Evolutionary conservation across 2,797 vertebrate genomes (phyloP).

Genomic region (Schizothorax lantsangensis): DNA sequence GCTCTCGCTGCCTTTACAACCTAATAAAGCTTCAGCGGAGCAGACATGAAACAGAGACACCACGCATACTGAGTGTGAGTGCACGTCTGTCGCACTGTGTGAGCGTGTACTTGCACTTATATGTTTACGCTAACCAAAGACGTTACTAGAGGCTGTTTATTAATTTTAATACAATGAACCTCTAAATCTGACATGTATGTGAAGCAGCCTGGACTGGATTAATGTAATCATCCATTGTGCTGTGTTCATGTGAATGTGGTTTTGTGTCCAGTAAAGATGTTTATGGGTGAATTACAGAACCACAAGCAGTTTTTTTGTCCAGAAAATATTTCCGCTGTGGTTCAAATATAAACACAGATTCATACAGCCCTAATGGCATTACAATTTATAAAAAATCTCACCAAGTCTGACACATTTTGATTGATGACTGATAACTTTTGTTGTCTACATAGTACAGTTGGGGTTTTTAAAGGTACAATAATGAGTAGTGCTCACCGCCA

Average conservation of each 20-base stretch:
- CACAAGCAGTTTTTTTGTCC: slow-evolving; percentile 6
- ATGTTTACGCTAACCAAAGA: slow-evolving; percentile 33
- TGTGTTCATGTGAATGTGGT: slow-evolving; percentile 36
- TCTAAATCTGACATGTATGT: slow-evolving; percentile 42
- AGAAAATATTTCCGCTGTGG: slow-evolving; percentile 23
- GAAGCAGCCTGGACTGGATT: slow-evolving; percentile 2
- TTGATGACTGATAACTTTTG: slow-evolving; percentile 30
- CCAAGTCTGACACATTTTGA: slow-evolving; percentile 28
- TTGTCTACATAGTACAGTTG: slow-evolving; percentile 64
- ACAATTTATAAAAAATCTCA: slow-evolving; percentile 29
- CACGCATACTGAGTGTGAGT: slow-evolving; percentile 5
- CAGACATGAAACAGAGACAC: slow-evolving; percentile 34
- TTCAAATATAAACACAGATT: slow-evolving; percentile 45
- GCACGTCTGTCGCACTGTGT: not conserved
- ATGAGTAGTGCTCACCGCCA: slow-evolving; percentile 73
- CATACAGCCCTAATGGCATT: slow-evolving; percentile 25
- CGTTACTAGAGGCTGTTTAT: slow-evolving; percentile 13
- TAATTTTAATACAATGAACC: slow-evolving; percentile 3
- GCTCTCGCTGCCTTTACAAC: slow-evolving; percentile 66
- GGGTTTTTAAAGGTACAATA: slow-evolving; percentile 70
- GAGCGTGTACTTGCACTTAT: slow-evolving; percentile 51
- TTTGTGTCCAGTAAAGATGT: slow-evolving; percentile 24
- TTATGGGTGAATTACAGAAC: slow-evolving; percentile 23
- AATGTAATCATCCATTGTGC: slow-evolving; percentile 22
- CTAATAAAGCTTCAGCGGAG: slow-evolving; percentile 66